Evolutionary conservation across 2,888 invertebrate genomes (phyloP).

Genomic region (Chrysolina americana): DNA sequence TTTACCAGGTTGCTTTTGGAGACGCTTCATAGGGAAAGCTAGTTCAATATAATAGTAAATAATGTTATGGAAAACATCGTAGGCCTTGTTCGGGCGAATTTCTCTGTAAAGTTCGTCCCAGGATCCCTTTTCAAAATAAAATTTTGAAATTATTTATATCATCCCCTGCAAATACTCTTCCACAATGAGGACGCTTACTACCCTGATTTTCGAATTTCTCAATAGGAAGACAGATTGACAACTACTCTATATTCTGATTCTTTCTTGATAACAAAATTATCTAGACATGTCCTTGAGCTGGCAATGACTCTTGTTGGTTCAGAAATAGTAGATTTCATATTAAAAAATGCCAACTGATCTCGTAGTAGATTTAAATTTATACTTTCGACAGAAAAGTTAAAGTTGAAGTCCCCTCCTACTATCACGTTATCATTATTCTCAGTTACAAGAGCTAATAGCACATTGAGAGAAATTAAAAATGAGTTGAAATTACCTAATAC

Average conservation of each 20-base stretch:
- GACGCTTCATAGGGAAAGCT: not conserved
- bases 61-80: too few relatives aligned
- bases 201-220: too few relatives aligned
- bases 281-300: slow-evolving; percentile 8
- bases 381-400: too few relatives aligned
- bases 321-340: too few relatives aligned
- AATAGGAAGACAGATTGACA: not conserved
- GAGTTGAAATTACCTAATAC: too few relatives aligned
- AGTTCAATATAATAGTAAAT: slow-evolving; percentile 1
- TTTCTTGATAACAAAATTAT: not conserved
- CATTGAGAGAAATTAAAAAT: too few relatives aligned
- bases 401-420: too few relatives aligned
- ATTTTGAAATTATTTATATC: not conserved
- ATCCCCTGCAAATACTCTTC: not conserved
- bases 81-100: too few relatives aligned
- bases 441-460: too few relatives aligned
- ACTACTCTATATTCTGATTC: not conserved
- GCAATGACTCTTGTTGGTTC: not conserved
- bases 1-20: not conserved
- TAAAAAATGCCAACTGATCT: too few relatives aligned
- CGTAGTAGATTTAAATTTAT: too few relatives aligned
- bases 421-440: too few relatives aligned
- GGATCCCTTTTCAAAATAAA: slow-evolving; percentile 4
- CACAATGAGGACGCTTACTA: not conserved
- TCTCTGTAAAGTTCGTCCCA: not conserved